phyloP scores from a whole-genome alignment of 2,797 vertebrate genomes.

The Silurus lanzhouensis region DNA sequence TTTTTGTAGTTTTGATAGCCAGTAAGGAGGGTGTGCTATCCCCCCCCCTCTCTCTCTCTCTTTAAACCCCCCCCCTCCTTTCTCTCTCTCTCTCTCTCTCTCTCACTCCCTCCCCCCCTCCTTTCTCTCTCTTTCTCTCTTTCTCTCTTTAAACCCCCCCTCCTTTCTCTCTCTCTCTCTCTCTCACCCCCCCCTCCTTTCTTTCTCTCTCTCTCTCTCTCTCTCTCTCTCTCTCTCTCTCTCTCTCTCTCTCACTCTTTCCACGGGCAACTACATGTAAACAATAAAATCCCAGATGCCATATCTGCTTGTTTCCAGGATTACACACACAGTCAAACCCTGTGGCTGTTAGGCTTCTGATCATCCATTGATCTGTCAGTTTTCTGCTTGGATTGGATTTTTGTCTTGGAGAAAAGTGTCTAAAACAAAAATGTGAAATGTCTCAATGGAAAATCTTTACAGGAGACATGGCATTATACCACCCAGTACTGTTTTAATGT shows the following conservation, averaged over 20 bases:
- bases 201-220: no score
- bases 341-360: no score
- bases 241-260: no score
- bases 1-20: not conserved
- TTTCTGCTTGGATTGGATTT: not conserved
- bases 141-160: no score
- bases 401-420: not conserved
- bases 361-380: not conserved
- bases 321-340: not conserved
- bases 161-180: no score
- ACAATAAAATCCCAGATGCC: not conserved
- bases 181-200: no score
- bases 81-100: no score
- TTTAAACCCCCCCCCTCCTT: not conserved
- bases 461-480: conserved; percentile 3
- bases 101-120: no score
- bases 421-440: not conserved
- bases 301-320: not conserved
- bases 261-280: no score
- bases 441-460: not conserved
- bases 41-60: accelerated
- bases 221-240: no score
- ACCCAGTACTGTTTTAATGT: not conserved
- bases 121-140: no score
- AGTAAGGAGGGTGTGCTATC: not conserved